These are phyloP conservation scores for Chelonus insularis DNA, from an alignment of 1,140 invertebrate species.

Conservation along the genomic window DNA sequence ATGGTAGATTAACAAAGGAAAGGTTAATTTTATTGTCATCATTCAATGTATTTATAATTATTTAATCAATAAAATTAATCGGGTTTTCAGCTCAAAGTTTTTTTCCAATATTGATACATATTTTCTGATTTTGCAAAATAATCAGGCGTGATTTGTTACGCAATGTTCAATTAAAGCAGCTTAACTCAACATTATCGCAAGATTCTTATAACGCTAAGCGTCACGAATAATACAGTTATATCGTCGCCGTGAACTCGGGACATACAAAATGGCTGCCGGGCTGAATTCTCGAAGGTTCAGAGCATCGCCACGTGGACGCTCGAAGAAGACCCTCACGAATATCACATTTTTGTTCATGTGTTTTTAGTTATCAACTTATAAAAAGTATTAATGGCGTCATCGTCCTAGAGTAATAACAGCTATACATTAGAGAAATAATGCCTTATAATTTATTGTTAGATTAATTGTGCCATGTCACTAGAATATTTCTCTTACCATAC, in stretches of 20 bases:
- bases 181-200: not conserved
- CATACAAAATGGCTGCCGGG: slow-evolving; percentile 56
- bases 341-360: not conserved
- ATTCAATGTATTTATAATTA: not conserved
- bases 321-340: slow-evolving; percentile 30
- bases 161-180: slow-evolving; percentile 6
- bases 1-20: too few species aligned
- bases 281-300: slow-evolving; percentile 53
- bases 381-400: not conserved
- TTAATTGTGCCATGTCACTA: too few species aligned
- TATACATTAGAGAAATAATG: not conserved
- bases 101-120: not conserved
- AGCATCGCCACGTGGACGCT: slow-evolving; percentile 52
- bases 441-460: not conserved
- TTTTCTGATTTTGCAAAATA: not conserved
- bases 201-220: not conserved
- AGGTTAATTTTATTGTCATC: not conserved
- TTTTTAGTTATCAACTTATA: not conserved
- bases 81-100: not conserved
- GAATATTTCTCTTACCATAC: too few species aligned
- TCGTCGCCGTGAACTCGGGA: slow-evolving; percentile 28
- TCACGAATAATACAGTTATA: slow-evolving; percentile 14
- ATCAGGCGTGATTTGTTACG: not conserved
- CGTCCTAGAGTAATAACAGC: too few species aligned
- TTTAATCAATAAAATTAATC: not conserved